These are phyloP conservation scores for Mesocricetus auratus DNA, from an alignment of 2,113 vertebrate species.

Conservation along the genomic window DNA sequence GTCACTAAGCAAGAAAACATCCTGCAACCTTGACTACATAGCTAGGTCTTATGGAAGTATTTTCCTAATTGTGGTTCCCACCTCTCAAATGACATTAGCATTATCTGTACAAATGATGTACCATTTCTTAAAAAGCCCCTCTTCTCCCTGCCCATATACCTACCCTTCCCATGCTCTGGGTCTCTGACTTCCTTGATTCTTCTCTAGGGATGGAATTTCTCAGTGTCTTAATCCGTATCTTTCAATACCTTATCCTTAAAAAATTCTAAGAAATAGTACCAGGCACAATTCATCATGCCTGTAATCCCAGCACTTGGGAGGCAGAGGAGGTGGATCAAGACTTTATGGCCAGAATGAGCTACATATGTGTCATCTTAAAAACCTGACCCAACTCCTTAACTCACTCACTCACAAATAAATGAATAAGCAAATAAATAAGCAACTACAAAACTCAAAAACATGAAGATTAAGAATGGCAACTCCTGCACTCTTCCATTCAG, in stretches of 20 bases:
- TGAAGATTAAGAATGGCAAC: neutral
- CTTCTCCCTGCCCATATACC: neutral
- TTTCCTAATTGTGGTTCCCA: neutral
- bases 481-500: neutral
- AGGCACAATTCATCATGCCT: neutral
- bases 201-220: neutral
- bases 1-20: neutral
- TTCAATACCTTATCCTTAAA: neutral
- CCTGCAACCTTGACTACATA: neutral
- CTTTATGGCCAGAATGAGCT: neutral
- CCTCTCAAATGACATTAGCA: neutral
- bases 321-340: neutral
- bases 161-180: fast-evolving
- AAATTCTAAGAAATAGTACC: neutral
- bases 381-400: neutral
- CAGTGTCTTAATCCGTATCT: neutral
- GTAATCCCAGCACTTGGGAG: neutral
- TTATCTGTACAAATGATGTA: neutral
- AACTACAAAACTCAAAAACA: neutral
- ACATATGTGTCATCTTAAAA: neutral
- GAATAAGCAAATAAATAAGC: neutral
- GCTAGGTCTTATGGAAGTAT: neutral
- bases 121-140: neutral
- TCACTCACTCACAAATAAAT: neutral
- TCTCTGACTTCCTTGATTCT: neutral